These are phyloP conservation scores for Ephialtes manifestator DNA, from an alignment of 2,888 invertebrate genomes.

Conservation along the genomic window DNA sequence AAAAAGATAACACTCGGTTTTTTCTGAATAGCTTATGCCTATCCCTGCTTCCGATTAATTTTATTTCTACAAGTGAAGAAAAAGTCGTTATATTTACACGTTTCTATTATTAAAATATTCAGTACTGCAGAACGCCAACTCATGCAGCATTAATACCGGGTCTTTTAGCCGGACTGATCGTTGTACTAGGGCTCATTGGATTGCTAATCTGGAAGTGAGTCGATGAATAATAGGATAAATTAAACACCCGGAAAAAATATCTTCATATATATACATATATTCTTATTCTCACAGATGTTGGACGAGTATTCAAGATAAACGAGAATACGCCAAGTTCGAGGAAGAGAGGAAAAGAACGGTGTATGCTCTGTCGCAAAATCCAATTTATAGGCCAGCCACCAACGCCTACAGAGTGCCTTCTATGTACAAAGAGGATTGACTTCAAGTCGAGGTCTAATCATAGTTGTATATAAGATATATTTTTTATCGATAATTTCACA, in stretches of 20 bases:
- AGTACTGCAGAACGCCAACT: slow-evolving; percentile 76
- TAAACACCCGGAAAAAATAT: background rate
- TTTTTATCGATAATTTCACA: background rate
- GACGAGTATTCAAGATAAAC: slow-evolving; percentile 74
- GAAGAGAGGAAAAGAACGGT: slow-evolving; percentile 74
- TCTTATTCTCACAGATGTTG: slow-evolving; percentile 71
- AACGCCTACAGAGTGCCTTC: slow-evolving; percentile 87
- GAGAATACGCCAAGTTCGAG: slow-evolving; percentile 77
- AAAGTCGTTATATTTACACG: background rate
- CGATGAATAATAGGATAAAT: background rate
- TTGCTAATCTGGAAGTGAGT: slow-evolving; percentile 81
- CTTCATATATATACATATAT: background rate
- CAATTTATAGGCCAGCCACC: slow-evolving; percentile 89
- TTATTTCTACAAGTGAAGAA: too few relatives aligned
- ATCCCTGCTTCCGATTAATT: too few relatives aligned
- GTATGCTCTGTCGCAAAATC: slow-evolving; percentile 86
- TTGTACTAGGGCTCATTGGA: slow-evolving; percentile 74
- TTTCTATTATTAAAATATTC: background rate
- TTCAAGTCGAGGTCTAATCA: background rate
- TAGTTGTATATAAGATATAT: too few relatives aligned
- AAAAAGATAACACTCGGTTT: too few relatives aligned
- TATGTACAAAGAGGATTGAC: slow-evolving; percentile 76
- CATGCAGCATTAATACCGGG: slow-evolving; percentile 74
- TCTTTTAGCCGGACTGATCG: slow-evolving; percentile 70
- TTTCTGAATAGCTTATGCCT: too few relatives aligned